These are phyloP conservation scores for Lasiommata megera DNA, from an alignment of 2,888 invertebrate species.

Conservation along the genomic window DNA sequence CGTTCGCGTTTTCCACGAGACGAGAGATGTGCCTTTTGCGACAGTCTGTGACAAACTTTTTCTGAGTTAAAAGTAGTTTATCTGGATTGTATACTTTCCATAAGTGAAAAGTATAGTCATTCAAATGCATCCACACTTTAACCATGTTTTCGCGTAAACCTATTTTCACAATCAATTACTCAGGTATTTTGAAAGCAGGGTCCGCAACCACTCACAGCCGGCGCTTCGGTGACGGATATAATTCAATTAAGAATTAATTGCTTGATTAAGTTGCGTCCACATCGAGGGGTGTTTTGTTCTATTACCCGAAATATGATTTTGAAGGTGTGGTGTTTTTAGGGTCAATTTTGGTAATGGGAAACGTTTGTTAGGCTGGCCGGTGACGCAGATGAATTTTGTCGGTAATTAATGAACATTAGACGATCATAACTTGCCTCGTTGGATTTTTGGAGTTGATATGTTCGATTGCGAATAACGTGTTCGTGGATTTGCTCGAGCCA, in stretches of 20 bases:
- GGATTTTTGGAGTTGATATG: too few relatives aligned
- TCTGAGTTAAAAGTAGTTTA: too few relatives aligned
- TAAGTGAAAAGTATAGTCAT: too few relatives aligned
- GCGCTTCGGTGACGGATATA: constrained; percentile 65
- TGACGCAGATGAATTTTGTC: constrained; percentile 22
- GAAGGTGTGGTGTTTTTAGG: constrained; percentile 58
- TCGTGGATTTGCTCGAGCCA: too few relatives aligned
- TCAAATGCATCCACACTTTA: too few relatives aligned
- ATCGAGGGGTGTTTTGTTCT: constrained; percentile 60
- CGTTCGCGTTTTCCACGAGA: too few relatives aligned
- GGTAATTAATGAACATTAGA: constrained; percentile 10
- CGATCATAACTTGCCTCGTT: neutral
- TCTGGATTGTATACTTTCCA: too few relatives aligned
- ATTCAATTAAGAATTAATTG: constrained; percentile 78
- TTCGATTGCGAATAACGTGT: too few relatives aligned
- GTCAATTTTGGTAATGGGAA: constrained; percentile 59
- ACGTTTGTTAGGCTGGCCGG: constrained; percentile 21
- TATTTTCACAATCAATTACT: constrained; percentile 25
- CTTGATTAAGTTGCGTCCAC: constrained; percentile 71
- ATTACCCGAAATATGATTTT: constrained; percentile 72
- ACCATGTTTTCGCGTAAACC: constrained; percentile 2
- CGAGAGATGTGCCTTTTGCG: too few relatives aligned
- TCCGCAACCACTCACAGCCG: constrained; percentile 37
- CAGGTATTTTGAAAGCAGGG: constrained; percentile 36
- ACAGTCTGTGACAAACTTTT: too few relatives aligned